These are phyloP conservation scores for Chlorops oryzae DNA, from an alignment of 1,140 invertebrate genomes.

Conservation along the genomic window DNA sequence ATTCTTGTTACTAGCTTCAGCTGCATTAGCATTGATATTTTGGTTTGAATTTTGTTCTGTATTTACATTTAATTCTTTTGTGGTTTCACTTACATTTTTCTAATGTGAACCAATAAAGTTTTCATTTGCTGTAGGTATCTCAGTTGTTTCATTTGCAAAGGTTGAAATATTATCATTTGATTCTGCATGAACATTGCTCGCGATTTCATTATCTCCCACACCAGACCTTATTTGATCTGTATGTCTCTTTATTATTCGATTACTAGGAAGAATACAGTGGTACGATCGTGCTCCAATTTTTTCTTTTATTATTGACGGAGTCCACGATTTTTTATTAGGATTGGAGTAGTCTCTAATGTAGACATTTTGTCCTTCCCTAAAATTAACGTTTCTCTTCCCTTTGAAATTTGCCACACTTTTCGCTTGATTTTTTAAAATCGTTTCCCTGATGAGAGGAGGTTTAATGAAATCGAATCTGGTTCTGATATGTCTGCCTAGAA, in stretches of 20 bases:
- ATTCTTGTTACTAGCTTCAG: too few relatives aligned
- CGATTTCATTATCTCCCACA: too few relatives aligned
- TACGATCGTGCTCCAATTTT: not conserved
- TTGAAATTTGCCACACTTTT: not conserved
- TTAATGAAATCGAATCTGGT: conserved; percentile 1
- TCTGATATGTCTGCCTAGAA: conserved; percentile 15
- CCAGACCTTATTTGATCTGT: not conserved
- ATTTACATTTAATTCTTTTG: too few relatives aligned
- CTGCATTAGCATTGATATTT: too few relatives aligned
- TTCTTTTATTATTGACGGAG: not conserved
- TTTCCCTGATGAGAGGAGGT: not conserved
- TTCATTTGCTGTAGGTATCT: too few relatives aligned
- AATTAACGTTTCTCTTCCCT: not conserved
- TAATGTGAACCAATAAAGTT: too few relatives aligned
- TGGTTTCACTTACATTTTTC: too few relatives aligned
- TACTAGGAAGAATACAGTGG: not conserved
- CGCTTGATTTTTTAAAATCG: not conserved
- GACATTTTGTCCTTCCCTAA: not conserved
- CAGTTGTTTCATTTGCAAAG: too few relatives aligned
- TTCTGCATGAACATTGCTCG: too few relatives aligned
- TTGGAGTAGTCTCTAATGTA: not conserved
- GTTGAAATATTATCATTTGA: too few relatives aligned
- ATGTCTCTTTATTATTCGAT: not conserved
- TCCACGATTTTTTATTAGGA: not conserved
- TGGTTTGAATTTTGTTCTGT: too few relatives aligned